These are phyloP conservation scores for Ovibos moschatus DNA, from an alignment of 2,113 vertebrate genomes.

Conservation along the genomic window DNA sequence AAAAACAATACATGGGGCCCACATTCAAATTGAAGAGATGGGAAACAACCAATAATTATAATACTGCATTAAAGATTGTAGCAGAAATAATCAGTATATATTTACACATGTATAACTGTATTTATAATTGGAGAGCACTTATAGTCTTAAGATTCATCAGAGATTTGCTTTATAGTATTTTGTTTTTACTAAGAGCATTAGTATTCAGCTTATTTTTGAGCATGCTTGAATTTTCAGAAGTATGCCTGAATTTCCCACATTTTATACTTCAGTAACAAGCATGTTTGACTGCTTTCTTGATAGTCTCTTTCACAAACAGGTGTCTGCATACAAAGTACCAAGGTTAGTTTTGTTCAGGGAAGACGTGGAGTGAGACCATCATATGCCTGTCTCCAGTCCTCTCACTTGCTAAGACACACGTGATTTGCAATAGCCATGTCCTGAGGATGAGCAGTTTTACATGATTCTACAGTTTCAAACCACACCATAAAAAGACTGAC, in stretches of 20 bases:
- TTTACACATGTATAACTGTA: not conserved
- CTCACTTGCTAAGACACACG: not conserved
- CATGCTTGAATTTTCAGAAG: not conserved
- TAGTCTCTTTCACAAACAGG: not conserved
- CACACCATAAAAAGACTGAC: not conserved
- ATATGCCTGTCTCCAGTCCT: not conserved
- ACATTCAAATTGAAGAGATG: not conserved
- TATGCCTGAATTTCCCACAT: not conserved
- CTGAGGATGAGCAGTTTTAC: not conserved
- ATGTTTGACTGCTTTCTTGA: not conserved
- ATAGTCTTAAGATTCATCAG: not conserved
- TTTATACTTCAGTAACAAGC: not conserved
- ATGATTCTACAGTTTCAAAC: not conserved
- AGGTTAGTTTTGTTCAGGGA: not conserved
- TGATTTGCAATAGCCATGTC: not conserved
- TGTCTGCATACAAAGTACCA: not conserved
- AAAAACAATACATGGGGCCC: not conserved
- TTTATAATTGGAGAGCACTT: not conserved
- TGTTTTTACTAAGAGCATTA: not conserved
- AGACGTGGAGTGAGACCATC: not conserved
- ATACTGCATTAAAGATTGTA: not conserved
- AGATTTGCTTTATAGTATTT: not conserved
- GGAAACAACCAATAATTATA: not conserved
- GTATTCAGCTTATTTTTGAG: not conserved
- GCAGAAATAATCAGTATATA: not conserved